Base-by-base conservation (phyloP, 2,888 invertebrate genomes). In the Eudasyphora cyanicolor region DNA sequence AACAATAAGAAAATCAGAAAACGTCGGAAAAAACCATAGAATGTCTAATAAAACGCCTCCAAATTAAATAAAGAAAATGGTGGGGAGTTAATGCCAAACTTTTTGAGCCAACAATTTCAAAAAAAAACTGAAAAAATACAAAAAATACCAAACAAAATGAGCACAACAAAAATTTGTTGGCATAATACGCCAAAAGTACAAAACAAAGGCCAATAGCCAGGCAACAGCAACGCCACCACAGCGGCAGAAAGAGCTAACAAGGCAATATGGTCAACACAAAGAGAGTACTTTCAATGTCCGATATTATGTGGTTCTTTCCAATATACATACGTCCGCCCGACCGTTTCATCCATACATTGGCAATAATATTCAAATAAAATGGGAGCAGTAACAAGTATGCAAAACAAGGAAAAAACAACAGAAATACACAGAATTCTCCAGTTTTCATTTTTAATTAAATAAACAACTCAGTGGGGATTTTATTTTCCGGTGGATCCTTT, bases 401-500 rank as follows among this genome's bases (percentile, higher is more conserved):
- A 64, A 62, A 62, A 17, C 6, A 70, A 7, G 17, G 17, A 51
- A 45, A 51, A 12, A 32, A 24, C 42, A 69, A 54, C 24, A 12
- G 49, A 35, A 51, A 17, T 51, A 79, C 79, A 77, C 79, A n/a
- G n/a, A n/a, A n/a, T n/a, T n/a, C n/a, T n/a, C n/a, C n/a, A 83
- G 84, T 84, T 86, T 86, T 86, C 82, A 76, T 82, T 86, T 86
- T 86, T 85, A 86, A 86, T 86, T 85, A 86, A 86, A 86, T 86
- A 85, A 85, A 85, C 84, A 85, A 85, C 78, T 86, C 84, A 76
- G 74, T 78, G 45, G 76, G 78, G 76, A 84, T 81, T 81, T 84
- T 74, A 27, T 24, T 76, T 83, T 76, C 45, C 57, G 70, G n/a
- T n/a, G n/a, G n/a, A n/a, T n/a, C n/a, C n/a, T n/a, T n/a, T n/a